Evolutionary conservation across 2,797 vertebrate species (phyloP).

Genomic region (Chelidonichthys spinosus): DNA sequence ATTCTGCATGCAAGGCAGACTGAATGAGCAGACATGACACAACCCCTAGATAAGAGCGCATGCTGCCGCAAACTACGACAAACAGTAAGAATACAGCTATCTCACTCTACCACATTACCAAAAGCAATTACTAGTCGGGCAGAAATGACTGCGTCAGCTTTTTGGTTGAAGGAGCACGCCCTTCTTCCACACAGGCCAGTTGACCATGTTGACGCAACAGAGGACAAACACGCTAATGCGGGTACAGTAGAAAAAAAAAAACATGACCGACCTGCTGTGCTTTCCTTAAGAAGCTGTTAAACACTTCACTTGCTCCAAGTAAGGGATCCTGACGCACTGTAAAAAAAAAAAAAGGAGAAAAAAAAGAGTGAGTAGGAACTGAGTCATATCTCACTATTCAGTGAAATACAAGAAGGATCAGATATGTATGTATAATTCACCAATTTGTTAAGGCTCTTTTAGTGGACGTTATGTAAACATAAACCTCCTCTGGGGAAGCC

Average conservation of each 20-base stretch:
- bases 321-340: slow-evolving; percentile 94
- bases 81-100: slow-evolving; percentile 6
- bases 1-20: too few species aligned
- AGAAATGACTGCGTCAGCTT: slow-evolving; percentile 33
- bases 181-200: slow-evolving; percentile 18
- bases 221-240: not conserved
- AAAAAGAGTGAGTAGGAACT: slow-evolving; percentile 4
- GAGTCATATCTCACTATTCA: not conserved
- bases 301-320: slow-evolving; percentile 93
- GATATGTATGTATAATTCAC: not conserved
- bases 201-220: slow-evolving; percentile 10
- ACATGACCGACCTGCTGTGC: slow-evolving; percentile 92
- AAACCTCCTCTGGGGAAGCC: slow-evolving; percentile 1
- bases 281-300: slow-evolving; percentile 97
- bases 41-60: slow-evolving; percentile 5
- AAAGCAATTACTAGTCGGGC: slow-evolving; percentile 40
- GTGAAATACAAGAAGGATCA: not conserved
- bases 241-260: not conserved
- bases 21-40: not conserved
- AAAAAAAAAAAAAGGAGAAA: not conserved
- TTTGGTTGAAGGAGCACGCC: slow-evolving; percentile 24
- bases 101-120: slow-evolving; percentile 37
- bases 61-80: not conserved
- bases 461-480: slow-evolving; percentile 14
- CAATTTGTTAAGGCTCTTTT: slow-evolving; percentile 1